Evolutionary conservation across 2,113 vertebrate species (phyloP).

Genomic region (Cnemophilus loriae): DNA sequence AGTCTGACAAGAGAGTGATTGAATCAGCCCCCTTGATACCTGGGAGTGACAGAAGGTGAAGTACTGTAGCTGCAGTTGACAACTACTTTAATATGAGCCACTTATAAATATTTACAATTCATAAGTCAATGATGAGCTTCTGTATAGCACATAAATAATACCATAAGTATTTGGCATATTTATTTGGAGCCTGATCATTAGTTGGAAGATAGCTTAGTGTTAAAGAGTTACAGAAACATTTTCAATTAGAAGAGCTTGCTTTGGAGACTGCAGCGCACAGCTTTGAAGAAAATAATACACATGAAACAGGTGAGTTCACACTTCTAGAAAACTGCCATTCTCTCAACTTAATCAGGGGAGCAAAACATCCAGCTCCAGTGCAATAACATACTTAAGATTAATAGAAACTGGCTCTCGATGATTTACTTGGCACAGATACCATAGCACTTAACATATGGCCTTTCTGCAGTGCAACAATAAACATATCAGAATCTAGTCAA

Average conservation of each 20-base stretch:
- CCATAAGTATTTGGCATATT: slow-evolving; percentile 43
- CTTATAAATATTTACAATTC: slow-evolving; percentile 80
- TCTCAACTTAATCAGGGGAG: not conserved
- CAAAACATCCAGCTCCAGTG: not conserved
- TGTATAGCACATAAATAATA: slow-evolving; percentile 57
- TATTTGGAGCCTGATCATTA: slow-evolving; percentile 47
- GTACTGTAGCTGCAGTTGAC: slow-evolving; percentile 61
- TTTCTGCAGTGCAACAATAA: not conserved
- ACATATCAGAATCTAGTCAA: not conserved
- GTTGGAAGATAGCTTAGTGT: not conserved
- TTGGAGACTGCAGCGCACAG: not conserved
- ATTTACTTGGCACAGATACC: slow-evolving; percentile 23
- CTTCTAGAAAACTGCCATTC: not conserved
- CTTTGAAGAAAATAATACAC: slow-evolving; percentile 13
- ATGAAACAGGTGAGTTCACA: not conserved
- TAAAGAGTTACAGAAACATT: slow-evolving; percentile 47
- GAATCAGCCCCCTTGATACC: slow-evolving; percentile 71
- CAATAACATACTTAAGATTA: not conserved
- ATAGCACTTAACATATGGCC: not conserved
- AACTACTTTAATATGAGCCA: slow-evolving; percentile 74
- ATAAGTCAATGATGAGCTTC: slow-evolving; percentile 62
- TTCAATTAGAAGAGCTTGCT: slow-evolving; percentile 3
- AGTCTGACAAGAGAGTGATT: slow-evolving; percentile 72
- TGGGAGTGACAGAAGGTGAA: slow-evolving; percentile 72
- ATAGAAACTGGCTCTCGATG: not conserved